phyloP scores from a whole-genome alignment of 2,113 vertebrate species.

The Strix aluco region DNA sequence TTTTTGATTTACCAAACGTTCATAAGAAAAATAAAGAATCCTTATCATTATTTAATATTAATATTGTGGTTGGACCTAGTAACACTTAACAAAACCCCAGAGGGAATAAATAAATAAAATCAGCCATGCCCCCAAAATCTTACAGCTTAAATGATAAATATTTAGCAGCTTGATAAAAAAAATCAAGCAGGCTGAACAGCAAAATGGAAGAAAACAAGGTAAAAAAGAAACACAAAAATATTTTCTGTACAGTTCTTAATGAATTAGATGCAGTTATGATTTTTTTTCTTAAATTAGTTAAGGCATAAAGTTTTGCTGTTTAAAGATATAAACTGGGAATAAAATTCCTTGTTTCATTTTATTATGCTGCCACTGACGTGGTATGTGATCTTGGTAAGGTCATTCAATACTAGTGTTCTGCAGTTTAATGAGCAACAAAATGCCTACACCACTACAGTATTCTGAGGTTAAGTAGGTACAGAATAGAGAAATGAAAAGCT shows the following conservation, averaged over 20 bases:
- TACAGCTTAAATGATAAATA: neutral
- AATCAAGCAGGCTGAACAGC: neutral
- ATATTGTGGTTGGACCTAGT: neutral
- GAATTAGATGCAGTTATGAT: neutral
- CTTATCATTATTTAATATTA: neutral
- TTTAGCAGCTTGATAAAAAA: neutral
- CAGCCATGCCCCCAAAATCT: neutral
- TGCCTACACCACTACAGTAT: neutral
- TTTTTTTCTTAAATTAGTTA: neutral
- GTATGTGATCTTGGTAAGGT: neutral
- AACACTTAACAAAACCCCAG: neutral
- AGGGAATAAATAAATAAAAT: neutral
- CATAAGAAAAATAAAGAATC: neutral
- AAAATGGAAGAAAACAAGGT: neutral
- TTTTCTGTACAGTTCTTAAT: neutral
- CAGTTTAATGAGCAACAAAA: neutral
- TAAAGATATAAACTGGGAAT: neutral
- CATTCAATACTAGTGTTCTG: neutral
- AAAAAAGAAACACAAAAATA: neutral
- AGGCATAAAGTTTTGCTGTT: neutral
- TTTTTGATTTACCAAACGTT: neutral
- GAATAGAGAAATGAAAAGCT: neutral
- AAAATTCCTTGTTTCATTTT: neutral
- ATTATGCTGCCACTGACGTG: neutral
- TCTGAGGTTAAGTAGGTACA: neutral